phyloP scores from a whole-genome alignment of 2,888 invertebrate genomes.

The Endotricha flammealis region DNA sequence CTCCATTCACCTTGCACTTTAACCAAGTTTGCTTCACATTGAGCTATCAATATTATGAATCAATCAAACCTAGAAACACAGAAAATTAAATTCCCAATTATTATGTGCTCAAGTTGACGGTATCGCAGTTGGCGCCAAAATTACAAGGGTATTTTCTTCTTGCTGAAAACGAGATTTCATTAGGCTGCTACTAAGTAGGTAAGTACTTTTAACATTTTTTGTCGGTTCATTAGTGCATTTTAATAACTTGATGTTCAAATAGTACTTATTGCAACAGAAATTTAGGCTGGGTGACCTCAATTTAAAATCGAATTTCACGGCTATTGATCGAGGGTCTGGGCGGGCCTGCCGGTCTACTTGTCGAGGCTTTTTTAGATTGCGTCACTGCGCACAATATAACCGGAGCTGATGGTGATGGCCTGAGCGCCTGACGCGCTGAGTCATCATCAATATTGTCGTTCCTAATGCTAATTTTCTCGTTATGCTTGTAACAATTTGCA shows the following conservation, averaged over 20 bases:
- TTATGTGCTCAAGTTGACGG: too few relatives aligned
- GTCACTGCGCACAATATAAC: constrained; percentile 53
- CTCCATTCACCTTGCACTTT: too few relatives aligned
- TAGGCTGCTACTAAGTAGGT: too few relatives aligned
- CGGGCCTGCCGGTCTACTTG: constrained; percentile 61
- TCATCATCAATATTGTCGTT: constrained; percentile 71
- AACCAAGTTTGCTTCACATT: too few relatives aligned
- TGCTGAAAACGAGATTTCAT: too few relatives aligned
- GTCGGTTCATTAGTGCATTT: too few relatives aligned
- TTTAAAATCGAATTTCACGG: constrained; percentile 68
- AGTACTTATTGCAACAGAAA: constrained; percentile 8
- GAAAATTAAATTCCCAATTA: too few relatives aligned
- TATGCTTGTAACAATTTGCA: constrained; percentile 74
- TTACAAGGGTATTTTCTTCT: too few relatives aligned
- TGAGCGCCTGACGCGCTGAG: constrained; percentile 57
- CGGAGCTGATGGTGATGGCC: constrained; percentile 48
- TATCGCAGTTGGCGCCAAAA: too few relatives aligned
- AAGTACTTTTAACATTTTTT: too few relatives aligned
- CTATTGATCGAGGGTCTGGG: constrained; percentile 68
- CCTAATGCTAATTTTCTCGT: constrained; percentile 71
- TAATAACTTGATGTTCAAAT: not conserved
- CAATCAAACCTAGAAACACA: too few relatives aligned
- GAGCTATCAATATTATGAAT: too few relatives aligned
- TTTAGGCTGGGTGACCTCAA: constrained; percentile 39
- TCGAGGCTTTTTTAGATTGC: constrained; percentile 47